Evolutionary conservation across 53 echinoderm and acorn worm genomes (phyloP).

Genomic region (Pentamera pediparva): DNA sequence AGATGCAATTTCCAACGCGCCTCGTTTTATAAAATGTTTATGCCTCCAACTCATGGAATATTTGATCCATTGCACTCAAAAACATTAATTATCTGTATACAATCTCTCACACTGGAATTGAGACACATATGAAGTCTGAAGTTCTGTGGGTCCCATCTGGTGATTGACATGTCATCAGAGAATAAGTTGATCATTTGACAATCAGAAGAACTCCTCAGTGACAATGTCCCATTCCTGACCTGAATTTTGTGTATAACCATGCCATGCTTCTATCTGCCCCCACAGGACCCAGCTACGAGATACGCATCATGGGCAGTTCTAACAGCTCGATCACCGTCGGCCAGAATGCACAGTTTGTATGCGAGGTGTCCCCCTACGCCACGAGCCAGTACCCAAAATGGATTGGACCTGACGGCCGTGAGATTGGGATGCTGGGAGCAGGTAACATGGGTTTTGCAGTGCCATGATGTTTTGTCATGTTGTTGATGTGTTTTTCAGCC

Average conservation of each 20-base stretch:
- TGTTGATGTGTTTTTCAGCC: too few relatives aligned
- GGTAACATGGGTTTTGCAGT: too few relatives aligned
- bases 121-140: too few relatives aligned
- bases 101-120: too few relatives aligned
- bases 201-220: background rate
- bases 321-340: slow-evolving; percentile 50
- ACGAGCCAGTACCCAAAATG: slow-evolving; percentile 53
- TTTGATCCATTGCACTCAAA: too few relatives aligned
- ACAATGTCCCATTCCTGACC: background rate
- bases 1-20: too few relatives aligned
- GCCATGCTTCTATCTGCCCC: background rate
- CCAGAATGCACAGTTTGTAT: slow-evolving; percentile 55
- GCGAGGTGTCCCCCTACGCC: slow-evolving; percentile 55
- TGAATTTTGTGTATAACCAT: background rate
- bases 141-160: background rate
- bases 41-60: too few relatives aligned
- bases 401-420: slow-evolving; percentile 49
- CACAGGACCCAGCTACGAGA: slow-evolving; percentile 19
- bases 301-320: slow-evolving; percentile 53
- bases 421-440: slow-evolving; percentile 37
- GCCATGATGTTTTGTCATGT: too few relatives aligned
- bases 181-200: background rate
- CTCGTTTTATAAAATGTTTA: too few relatives aligned
- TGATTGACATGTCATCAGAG: background rate
- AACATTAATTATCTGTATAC: too few relatives aligned